These are phyloP conservation scores for Phalanger gymnotis DNA, from an alignment of 2,797 vertebrate species.

Conservation along the genomic window DNA sequence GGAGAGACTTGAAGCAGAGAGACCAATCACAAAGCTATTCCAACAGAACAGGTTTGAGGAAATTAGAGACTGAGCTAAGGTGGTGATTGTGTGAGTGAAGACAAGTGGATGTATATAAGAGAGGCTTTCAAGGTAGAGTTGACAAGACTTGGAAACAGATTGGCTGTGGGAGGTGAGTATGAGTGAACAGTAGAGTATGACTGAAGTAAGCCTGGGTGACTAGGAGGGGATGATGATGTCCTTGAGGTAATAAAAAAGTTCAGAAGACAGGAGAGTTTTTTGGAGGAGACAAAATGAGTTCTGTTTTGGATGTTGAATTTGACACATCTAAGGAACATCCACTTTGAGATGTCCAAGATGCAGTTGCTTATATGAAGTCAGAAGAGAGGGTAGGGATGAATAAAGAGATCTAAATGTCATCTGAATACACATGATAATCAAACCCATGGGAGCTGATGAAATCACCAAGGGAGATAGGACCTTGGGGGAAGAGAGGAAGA, in stretches of 20 bases:
- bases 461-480: background rate
- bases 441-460: background rate
- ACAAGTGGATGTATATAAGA: background rate
- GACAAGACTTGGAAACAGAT: background rate
- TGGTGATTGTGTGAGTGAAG: background rate
- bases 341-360: background rate
- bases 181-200: background rate
- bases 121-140: background rate
- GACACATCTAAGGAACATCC: background rate
- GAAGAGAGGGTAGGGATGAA: background rate
- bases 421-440: background rate
- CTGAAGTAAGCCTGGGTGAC: background rate
- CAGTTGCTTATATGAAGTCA: background rate
- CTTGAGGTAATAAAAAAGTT: background rate
- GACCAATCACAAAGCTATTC: background rate
- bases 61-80: background rate
- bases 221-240: background rate
- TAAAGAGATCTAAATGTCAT: background rate
- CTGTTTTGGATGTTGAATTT: background rate
- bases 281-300: background rate
- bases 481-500: background rate
- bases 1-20: background rate
- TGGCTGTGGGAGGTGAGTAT: background rate
- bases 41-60: background rate
- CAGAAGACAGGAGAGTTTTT: background rate